Evolutionary conservation across 2,113 vertebrate species (phyloP).

Genomic region (Peromyscus californicus): DNA sequence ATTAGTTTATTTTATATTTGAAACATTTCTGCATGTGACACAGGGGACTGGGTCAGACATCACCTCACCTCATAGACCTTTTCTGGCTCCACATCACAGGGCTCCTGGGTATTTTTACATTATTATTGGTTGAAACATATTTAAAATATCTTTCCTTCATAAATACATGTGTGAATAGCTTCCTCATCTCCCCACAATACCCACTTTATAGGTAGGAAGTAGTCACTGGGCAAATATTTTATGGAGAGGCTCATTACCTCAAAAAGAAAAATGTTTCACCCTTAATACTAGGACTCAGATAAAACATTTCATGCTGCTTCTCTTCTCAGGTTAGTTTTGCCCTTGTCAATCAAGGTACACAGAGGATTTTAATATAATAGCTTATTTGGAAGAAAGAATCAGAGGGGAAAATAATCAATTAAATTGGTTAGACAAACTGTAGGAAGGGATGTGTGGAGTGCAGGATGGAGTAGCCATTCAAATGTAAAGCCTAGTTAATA

Average conservation of each 20-base stretch:
- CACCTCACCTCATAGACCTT: constrained; percentile 78
- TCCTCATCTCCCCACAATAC: constrained; percentile 43
- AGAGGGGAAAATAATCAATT: not conserved
- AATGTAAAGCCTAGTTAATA: not conserved
- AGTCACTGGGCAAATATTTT: constrained; percentile 63
- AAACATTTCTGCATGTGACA: constrained; percentile 66
- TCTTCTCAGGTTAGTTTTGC: constrained; percentile 28
- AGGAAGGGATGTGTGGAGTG: not conserved
- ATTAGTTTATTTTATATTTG: constrained; percentile 73
- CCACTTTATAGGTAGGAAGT: constrained; percentile 66
- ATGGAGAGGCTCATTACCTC: constrained; percentile 41
- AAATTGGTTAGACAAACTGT: not conserved
- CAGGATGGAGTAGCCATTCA: not conserved
- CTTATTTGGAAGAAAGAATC: not conserved
- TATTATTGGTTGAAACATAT: constrained; percentile 78
- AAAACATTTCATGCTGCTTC: not conserved
- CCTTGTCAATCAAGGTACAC: not conserved
- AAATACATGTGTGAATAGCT: constrained; percentile 63
- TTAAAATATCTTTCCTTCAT: constrained; percentile 82
- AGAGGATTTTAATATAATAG: not conserved
- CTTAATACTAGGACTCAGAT: not conserved
- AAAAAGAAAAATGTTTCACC: constrained; percentile 31
- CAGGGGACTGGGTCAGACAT: constrained; percentile 67
- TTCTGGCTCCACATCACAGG: constrained; percentile 78
- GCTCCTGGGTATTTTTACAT: constrained; percentile 77